A percentile compares a stretch with the other conserved stretches of the same genome.
Evolutionary conservation across 2,113 vertebrate species (phyloP).

Genomic region (Progne subis): DNA sequence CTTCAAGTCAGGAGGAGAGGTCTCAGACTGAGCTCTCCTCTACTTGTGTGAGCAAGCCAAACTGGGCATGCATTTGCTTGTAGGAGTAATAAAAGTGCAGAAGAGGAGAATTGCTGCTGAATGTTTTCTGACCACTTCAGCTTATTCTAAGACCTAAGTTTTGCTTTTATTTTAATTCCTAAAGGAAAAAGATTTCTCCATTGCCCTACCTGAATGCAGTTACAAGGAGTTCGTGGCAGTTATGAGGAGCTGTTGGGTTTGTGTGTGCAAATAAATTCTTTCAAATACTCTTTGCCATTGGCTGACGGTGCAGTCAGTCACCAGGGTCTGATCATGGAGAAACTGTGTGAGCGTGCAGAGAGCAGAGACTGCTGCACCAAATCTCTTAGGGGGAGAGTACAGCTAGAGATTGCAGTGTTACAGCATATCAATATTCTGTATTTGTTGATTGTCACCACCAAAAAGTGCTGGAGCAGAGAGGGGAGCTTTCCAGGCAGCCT

Average conservation of each 20-base stretch:
- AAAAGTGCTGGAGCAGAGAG: not conserved
- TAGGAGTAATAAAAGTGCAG: not conserved
- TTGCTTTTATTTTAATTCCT: not conserved
- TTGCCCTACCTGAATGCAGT: not conserved
- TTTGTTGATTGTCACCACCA: not conserved
- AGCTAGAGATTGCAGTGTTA: not conserved
- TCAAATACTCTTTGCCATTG: not conserved
- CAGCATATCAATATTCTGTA: not conserved
- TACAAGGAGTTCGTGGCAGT: not conserved
- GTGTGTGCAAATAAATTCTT: not conserved
- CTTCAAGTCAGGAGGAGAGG: not conserved
- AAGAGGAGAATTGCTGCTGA: not conserved
- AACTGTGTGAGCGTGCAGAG: not conserved
- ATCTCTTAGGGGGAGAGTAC: not conserved
- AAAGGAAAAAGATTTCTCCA: not conserved
- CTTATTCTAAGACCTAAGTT: not conserved
- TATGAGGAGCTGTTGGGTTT: not conserved
- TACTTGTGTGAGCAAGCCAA: not conserved
- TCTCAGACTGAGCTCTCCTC: not conserved
- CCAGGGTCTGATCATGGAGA: not conserved
- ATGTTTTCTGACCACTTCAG: not conserved
- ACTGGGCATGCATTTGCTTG: not conserved
- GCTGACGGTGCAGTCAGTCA: not conserved
- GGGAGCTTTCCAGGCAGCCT: not conserved
- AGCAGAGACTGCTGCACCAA: not conserved